Evolutionary conservation across 92 coral and sea anemone genomes (phyloP).

Genomic region (Scolanthus callimorphus): DNA sequence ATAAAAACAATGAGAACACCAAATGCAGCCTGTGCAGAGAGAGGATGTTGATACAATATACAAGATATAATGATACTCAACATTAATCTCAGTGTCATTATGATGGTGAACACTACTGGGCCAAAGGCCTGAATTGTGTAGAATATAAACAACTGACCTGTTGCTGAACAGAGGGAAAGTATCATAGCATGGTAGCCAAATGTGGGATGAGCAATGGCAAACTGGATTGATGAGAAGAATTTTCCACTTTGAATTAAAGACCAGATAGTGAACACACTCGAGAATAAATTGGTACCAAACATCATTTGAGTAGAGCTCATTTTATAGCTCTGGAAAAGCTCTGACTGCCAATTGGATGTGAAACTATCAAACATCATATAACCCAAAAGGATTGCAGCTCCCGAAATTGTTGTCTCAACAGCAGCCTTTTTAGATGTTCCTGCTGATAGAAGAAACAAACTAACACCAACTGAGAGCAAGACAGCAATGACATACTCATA

Average conservation of each 20-base stretch:
- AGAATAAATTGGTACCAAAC: slow-evolving; percentile 93
- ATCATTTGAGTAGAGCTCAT: slow-evolving; percentile 98
- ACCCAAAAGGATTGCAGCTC: slow-evolving; percentile 83
- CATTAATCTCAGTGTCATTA: slow-evolving; percentile 92
- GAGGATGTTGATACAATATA: slow-evolving; percentile 76
- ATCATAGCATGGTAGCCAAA: slow-evolving; percentile 67
- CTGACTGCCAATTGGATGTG: slow-evolving; percentile 99
- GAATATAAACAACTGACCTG: slow-evolving; percentile 95
- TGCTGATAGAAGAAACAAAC: slow-evolving; percentile 86
- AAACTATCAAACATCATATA: slow-evolving; percentile 97
- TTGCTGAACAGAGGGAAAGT: slow-evolving; percentile 79
- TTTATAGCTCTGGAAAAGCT: slow-evolving; percentile 73
- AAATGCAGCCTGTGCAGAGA: slow-evolving; percentile 75
- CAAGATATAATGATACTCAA: slow-evolving; percentile 89
- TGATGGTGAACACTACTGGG: slow-evolving; percentile 90
- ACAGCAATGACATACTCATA: slow-evolving; percentile 89
- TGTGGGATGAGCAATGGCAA: slow-evolving; percentile 62
- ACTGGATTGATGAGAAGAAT: slow-evolving; percentile 60
- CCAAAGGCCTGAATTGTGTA: slow-evolving; percentile 92
- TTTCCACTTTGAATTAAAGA: slow-evolving; percentile 87
- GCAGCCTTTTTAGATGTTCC: slow-evolving; percentile 61
- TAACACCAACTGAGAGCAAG: slow-evolving; percentile 84
- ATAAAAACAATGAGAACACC: slow-evolving; percentile 81
- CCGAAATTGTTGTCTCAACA: slow-evolving; percentile 81
- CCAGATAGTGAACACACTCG: slow-evolving; percentile 87